phyloP scores from a whole-genome alignment of 2,113 vertebrate genomes.

The Dermatemys mawii region DNA sequence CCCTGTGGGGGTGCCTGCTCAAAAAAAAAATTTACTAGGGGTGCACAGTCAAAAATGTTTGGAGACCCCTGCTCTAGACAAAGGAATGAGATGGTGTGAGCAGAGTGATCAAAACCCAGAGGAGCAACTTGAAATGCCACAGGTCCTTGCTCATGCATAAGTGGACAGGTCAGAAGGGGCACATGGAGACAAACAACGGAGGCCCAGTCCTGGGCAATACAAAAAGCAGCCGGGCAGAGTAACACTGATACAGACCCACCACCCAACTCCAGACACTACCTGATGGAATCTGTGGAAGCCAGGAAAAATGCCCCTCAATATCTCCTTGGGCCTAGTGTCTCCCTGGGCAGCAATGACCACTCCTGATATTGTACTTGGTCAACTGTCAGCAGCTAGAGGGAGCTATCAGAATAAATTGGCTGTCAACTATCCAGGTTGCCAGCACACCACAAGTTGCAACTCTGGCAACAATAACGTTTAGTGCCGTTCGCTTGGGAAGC shows the following conservation, averaged over 20 bases:
- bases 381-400: conserved; percentile 39
- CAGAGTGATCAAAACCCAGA: background rate
- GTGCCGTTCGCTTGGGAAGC: conserved; percentile 30
- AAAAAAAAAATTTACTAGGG: too few species aligned
- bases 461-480: conserved; percentile 24
- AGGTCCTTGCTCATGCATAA: background rate
- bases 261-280: background rate
- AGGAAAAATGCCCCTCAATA: conserved; percentile 37
- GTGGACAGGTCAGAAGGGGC: background rate
- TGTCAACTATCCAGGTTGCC: conserved; percentile 41
- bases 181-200: background rate
- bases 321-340: background rate
- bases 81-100: background rate
- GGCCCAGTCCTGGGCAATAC: background rate
- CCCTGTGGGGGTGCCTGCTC: too few species aligned
- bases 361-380: conserved; percentile 37
- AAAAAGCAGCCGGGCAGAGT: background rate
- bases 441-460: conserved; percentile 2
- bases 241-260: background rate
- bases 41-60: too few species aligned
- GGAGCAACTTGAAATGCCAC: background rate
- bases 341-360: conserved; percentile 39
- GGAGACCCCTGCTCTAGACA: too few species aligned
- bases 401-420: conserved; percentile 22
- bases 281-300: background rate